Conservation (phyloP, 2,797 vertebrate species). For the Platalea minor region DNA sequence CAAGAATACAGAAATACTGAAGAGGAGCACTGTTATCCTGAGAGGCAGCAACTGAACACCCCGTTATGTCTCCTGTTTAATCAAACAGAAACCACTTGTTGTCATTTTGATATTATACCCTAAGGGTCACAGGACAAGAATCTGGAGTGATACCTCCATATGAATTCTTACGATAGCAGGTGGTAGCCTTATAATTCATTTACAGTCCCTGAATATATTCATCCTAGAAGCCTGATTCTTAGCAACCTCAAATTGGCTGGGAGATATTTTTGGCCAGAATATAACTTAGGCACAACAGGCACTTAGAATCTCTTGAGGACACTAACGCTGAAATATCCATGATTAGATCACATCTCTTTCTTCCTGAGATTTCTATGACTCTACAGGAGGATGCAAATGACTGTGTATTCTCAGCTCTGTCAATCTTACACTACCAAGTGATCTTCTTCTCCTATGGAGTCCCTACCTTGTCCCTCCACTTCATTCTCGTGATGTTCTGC, state of each 20-base stretch:
- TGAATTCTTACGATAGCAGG: background rate
- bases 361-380: background rate
- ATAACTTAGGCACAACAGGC: background rate
- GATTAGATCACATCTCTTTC: background rate
- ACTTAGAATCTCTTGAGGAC: background rate
- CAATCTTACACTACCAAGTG: background rate
- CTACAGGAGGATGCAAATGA: background rate
- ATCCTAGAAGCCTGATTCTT: background rate
- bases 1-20: background rate
- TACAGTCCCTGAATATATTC: background rate
- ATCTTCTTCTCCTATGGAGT: background rate
- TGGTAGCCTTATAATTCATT: background rate
- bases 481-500: background rate
- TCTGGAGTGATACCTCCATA: background rate
- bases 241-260: background rate
- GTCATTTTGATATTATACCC: background rate
- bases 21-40: background rate
- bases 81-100: background rate
- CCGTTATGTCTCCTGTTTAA: background rate
- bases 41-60: background rate
- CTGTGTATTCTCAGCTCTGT: background rate
- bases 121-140: background rate
- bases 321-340: background rate
- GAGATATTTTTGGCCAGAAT: background rate
- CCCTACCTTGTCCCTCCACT: background rate